Evolutionary conservation across 35 echinoderm and acorn worm genomes (phyloP).

Genomic region (Acanthaster planci): DNA sequence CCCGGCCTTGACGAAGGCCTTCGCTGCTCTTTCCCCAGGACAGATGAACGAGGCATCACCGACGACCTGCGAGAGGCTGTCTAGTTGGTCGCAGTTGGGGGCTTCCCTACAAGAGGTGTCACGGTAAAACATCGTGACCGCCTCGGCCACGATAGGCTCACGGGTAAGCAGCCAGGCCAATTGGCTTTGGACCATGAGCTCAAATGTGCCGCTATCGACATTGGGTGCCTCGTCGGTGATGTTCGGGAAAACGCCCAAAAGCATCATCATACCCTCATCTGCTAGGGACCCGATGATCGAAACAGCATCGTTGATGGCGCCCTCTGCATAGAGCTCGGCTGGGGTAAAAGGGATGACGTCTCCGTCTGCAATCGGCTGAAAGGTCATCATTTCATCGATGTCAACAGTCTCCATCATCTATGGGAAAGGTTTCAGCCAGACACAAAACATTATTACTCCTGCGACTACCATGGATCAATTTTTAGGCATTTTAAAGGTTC

Average conservation of each 20-base stretch:
- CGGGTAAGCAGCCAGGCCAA: neutral
- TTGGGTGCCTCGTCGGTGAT: neutral
- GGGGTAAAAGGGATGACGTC: neutral
- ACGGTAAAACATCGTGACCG: neutral
- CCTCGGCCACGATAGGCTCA: neutral
- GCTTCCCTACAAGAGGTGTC: neutral
- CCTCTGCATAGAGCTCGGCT: neutral
- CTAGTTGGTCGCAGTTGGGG: neutral
- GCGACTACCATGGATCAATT: too few species aligned
- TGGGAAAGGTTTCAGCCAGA: neutral
- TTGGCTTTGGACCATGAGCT: neutral
- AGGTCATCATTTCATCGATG: neutral
- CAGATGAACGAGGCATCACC: neutral
- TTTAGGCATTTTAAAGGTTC: too few species aligned
- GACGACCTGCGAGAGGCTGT: neutral
- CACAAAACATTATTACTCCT: too few species aligned
- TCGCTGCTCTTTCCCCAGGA: neutral
- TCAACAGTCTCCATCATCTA: neutral
- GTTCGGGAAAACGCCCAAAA: neutral
- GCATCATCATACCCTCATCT: neutral
- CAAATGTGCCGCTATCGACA: neutral
- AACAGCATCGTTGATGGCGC: slow-evolving; percentile 21
- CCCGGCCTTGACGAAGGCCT: neutral
- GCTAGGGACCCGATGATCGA: neutral
- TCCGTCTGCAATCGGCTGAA: neutral